Conservation (phyloP, 2,797 vertebrate species). For the Pseudochirops cupreus region DNA sequence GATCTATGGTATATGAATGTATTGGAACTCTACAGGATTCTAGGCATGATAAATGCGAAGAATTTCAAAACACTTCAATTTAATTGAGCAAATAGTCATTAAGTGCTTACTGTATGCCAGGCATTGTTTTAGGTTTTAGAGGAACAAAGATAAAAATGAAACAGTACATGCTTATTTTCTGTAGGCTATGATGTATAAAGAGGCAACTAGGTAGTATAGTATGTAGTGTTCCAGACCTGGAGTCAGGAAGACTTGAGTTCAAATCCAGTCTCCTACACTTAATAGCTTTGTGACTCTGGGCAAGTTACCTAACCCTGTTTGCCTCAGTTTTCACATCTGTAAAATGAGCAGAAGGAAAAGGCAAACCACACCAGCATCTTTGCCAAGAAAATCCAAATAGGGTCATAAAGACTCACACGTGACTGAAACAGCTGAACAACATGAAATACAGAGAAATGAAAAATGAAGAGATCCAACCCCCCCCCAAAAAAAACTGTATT, state of each 20-base stretch:
- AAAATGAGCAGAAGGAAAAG: neutral
- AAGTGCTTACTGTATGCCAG: neutral
- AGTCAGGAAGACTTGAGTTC: neutral
- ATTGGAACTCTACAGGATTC: neutral
- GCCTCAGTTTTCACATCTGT: neutral
- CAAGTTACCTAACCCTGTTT: neutral
- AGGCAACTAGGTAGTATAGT: neutral
- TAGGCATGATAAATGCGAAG: neutral
- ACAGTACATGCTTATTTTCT: neutral
- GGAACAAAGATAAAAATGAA: neutral
- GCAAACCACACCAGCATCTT: neutral
- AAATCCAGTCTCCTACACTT: neutral
- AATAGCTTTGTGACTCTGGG: neutral
- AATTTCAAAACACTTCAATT: neutral
- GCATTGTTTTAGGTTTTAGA: neutral
- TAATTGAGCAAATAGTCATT: neutral
- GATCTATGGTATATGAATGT: neutral
- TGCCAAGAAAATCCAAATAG: neutral
- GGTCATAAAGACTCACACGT: neutral
- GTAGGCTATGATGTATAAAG: neutral
- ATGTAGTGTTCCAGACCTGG: neutral
- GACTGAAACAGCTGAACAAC: neutral
- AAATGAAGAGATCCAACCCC: neutral
- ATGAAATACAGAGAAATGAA: neutral
- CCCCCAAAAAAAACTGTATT: neutral